Evolutionary conservation across 2,797 vertebrate species (phyloP).

Genomic region (Galaxias olidus): DNA sequence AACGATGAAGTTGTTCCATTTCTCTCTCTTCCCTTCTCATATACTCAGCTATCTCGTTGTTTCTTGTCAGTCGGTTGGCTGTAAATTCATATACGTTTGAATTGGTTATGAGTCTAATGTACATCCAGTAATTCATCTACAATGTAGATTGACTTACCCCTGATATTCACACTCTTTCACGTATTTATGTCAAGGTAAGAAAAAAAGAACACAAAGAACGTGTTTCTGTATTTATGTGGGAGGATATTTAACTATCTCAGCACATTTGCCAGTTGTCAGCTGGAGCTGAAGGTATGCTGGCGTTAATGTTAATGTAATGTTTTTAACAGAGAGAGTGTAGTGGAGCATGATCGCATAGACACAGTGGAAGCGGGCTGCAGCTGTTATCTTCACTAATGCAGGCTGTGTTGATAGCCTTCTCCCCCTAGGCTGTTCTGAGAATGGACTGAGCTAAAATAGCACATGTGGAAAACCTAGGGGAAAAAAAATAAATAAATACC

Average conservation of each 20-base stretch:
- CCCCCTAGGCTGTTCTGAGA: constrained; percentile 11
- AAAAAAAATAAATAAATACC: too few species aligned
- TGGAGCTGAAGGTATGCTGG: too few species aligned
- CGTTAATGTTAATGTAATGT: too few species aligned
- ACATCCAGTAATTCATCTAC: too few species aligned
- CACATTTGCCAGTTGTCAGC: too few species aligned
- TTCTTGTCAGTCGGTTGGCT: constrained; percentile 15
- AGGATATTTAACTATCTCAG: too few species aligned
- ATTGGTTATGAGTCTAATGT: too few species aligned
- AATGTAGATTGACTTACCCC: too few species aligned
- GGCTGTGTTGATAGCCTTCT: constrained; percentile 18
- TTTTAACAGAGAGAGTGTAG: neutral
- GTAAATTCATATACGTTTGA: constrained; percentile 15
- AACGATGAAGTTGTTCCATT: neutral
- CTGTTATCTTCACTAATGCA: constrained; percentile 22
- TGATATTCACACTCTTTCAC: too few species aligned
- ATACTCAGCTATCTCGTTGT: neutral
- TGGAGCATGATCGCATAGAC: constrained; percentile 10
- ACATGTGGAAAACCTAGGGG: neutral
- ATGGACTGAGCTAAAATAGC: constrained; percentile 14
- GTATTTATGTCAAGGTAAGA: too few species aligned
- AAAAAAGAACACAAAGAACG: too few species aligned
- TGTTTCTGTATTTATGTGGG: too few species aligned
- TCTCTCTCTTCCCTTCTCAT: neutral
- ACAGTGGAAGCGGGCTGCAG: constrained; percentile 8